phyloP scores from a whole-genome alignment of 2,797 vertebrate genomes.

The Onychomys arenicola region DNA sequence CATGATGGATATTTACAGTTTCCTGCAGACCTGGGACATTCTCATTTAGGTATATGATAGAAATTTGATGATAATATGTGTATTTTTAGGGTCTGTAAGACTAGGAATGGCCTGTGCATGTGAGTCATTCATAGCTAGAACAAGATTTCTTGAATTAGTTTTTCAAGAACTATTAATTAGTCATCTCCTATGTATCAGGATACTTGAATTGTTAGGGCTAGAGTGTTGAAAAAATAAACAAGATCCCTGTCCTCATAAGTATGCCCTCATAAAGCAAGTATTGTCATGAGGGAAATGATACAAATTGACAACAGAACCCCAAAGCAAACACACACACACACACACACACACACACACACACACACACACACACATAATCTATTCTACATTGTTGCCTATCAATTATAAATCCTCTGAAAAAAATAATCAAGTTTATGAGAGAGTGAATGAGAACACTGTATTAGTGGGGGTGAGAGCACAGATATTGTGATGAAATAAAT shows the following conservation, averaged over 20 bases:
- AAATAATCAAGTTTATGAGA: background rate
- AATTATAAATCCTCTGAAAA: conserved; percentile 19
- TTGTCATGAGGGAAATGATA: background rate
- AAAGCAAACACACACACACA: background rate
- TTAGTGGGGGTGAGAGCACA: background rate
- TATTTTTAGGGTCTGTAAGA: background rate
- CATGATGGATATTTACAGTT: background rate
- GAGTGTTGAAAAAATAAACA: background rate
- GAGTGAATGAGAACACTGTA: background rate
- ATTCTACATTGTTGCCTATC: background rate
- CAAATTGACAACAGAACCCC: background rate
- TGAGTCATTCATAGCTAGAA: background rate
- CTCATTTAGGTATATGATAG: background rate
- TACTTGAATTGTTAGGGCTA: background rate
- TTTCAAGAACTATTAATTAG: conserved; percentile 14
- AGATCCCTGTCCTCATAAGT: background rate
- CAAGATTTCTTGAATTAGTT: background rate
- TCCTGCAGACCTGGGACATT: background rate
- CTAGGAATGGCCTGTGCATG: background rate
- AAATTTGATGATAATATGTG: background rate
- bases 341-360: background rate
- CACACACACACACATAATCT: background rate
- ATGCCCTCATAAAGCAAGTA: background rate
- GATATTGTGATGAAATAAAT: background rate
- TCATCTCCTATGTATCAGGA: background rate